A percentile compares a stretch with the other conserved stretches of the same genome.
Evolutionary conservation across 2,888 invertebrate genomes (phyloP).

Genomic region (Globia sparganii): DNA sequence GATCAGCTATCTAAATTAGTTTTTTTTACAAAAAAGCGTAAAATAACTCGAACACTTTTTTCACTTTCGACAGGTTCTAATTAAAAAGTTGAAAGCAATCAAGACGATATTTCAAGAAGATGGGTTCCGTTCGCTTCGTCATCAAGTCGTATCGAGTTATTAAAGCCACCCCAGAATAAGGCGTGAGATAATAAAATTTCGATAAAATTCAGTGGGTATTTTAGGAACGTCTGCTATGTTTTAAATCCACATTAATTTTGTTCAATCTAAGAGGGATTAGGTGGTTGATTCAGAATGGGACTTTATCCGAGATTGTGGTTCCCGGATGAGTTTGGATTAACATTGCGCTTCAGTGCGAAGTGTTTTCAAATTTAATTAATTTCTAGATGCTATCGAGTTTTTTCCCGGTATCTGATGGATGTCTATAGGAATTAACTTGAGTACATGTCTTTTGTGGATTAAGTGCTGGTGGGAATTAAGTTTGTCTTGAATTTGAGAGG

Average conservation of each 20-base stretch:
- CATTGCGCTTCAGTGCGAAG: conserved; percentile 57
- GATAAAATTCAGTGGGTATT: conserved; percentile 69
- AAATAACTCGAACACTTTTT: conserved; percentile 63
- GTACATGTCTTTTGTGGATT: conserved; percentile 28
- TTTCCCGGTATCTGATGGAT: conserved; percentile 42
- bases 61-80: conserved; percentile 67
- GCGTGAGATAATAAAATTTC: conserved; percentile 72
- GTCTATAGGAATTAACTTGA: conserved; percentile 40
- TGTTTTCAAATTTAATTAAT: conserved; percentile 71
- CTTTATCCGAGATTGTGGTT: conserved; percentile 59
- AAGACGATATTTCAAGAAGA: conserved; percentile 67
- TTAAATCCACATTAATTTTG: conserved; percentile 79
- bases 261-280: conserved; percentile 80
- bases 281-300: conserved; percentile 62
- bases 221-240: conserved; percentile 72
- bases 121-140: conserved; percentile 64
- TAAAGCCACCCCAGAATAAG: conserved; percentile 67
- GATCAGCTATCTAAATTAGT: conserved; percentile 62
- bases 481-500: conserved; percentile 17
- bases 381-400: conserved; percentile 67
- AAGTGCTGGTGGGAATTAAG: conserved; percentile 24
- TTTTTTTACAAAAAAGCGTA: conserved; percentile 59
- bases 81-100: conserved; percentile 79
- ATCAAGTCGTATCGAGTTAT: conserved; percentile 68
- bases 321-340: conserved; percentile 57